Evolutionary conservation across 2,113 vertebrate species (phyloP).

Genomic region (Hirundichthys speculiger): DNA sequence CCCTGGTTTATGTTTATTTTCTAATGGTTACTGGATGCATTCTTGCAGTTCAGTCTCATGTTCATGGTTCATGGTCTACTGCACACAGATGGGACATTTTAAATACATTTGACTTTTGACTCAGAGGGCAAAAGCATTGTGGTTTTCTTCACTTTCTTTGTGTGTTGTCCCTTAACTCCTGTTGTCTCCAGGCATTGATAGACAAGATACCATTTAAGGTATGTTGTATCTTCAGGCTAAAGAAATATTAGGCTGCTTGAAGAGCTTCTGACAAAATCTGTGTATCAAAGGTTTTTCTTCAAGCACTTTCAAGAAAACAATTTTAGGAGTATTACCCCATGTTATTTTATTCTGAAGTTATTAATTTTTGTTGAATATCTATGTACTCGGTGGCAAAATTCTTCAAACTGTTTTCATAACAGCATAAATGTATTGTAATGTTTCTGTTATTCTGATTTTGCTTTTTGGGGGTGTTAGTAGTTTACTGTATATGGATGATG

Average conservation of each 20-base stretch:
- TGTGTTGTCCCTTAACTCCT: constrained; percentile 2
- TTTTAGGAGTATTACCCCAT: constrained; percentile 28
- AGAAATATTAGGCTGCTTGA: constrained; percentile 53
- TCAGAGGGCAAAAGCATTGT: too few species aligned
- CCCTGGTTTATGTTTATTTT: background rate
- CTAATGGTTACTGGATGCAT: background rate
- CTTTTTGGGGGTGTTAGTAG: background rate
- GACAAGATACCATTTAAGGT: constrained; percentile 17
- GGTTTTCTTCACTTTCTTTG: too few species aligned
- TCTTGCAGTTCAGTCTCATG: background rate
- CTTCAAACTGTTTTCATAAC: background rate
- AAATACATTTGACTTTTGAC: too few species aligned
- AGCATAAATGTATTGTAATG: background rate
- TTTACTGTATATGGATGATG: background rate
- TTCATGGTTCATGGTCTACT: background rate
- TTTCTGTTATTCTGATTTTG: background rate
- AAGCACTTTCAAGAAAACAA: constrained; percentile 4
- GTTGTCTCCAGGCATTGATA: constrained; percentile 21
- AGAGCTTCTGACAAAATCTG: constrained; percentile 25
- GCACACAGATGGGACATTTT: too few species aligned
- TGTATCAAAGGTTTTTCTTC: constrained; percentile 37
- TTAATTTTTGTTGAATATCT: constrained; percentile 26
- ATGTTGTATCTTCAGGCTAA: constrained; percentile 45
- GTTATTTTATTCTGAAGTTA: constrained; percentile 33
- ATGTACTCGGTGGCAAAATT: background rate